These are phyloP conservation scores for Crotalus tigris DNA, from an alignment of 2,113 vertebrate species.

Conservation along the genomic window DNA sequence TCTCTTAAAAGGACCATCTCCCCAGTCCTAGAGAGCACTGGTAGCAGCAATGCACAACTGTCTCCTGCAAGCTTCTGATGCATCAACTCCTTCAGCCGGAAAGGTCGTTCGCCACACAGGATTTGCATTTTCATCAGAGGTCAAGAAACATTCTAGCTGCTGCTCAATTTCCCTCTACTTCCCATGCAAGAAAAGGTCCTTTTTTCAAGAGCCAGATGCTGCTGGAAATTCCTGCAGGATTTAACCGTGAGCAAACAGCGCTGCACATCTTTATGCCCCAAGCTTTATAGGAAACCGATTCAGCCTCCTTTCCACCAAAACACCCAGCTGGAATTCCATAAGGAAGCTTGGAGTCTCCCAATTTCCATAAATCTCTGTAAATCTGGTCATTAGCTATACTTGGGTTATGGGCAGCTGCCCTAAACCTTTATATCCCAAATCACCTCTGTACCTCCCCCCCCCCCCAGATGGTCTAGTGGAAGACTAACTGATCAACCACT, in stretches of 20 bases:
- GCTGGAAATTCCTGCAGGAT: background rate
- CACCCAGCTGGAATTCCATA: background rate
- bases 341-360: background rate
- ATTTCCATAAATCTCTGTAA: background rate
- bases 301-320: background rate
- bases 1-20: background rate
- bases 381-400: background rate
- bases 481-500: too few relatives aligned
- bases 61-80: background rate
- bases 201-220: background rate
- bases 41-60: background rate
- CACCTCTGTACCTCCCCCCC: background rate
- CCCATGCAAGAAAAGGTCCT: background rate
- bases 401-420: background rate
- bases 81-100: background rate
- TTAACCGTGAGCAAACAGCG: background rate
- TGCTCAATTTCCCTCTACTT: background rate
- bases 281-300: background rate
- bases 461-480: background rate
- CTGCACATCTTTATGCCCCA: background rate
- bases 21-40: background rate
- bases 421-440: background rate
- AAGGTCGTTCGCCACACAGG: background rate
- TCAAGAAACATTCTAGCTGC: background rate
- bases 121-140: constrained; percentile 1